A percentile compares a stretch with the other conserved stretches of the same genome.
phyloP scores from a whole-genome alignment of 1,140 invertebrate species.

The Euura saliciscinereae region DNA sequence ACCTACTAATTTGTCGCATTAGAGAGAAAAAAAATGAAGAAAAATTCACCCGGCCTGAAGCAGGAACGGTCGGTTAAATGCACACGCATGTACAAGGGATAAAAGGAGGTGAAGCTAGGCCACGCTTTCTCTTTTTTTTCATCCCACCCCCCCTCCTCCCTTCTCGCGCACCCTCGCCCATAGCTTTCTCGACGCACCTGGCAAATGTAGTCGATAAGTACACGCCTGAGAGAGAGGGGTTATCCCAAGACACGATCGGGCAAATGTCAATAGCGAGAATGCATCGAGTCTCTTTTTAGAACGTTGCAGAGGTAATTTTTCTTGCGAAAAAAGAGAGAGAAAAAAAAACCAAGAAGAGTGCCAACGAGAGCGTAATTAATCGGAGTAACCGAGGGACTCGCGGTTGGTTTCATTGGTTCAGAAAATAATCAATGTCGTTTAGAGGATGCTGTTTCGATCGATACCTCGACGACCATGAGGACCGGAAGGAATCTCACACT shows the following conservation, averaged over 20 bases:
- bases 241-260: constrained; percentile 36
- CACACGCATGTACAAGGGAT: not conserved
- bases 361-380: constrained; percentile 60
- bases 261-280: constrained; percentile 56
- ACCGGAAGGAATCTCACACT: no score
- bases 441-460: no score
- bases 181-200: constrained; percentile 31
- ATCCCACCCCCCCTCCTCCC: constrained; percentile 10
- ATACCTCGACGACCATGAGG: constrained; percentile 13
- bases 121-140: not conserved
- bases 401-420: not conserved
- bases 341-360: constrained; percentile 36
- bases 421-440: not conserved
- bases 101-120: not conserved
- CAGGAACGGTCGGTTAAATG: not conserved
- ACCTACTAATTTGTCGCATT: no score
- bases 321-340: constrained; percentile 25
- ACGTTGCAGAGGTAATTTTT: no score
- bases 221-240: constrained; percentile 58
- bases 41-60: no score
- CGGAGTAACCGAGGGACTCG: constrained; percentile 35
- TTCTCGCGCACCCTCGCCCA: constrained; percentile 10
- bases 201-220: constrained; percentile 39
- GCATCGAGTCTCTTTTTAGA: constrained; percentile 29
- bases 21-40: no score